Evolutionary conservation across 2,113 vertebrate genomes (phyloP).

Genomic region (Esox niger): DNA sequence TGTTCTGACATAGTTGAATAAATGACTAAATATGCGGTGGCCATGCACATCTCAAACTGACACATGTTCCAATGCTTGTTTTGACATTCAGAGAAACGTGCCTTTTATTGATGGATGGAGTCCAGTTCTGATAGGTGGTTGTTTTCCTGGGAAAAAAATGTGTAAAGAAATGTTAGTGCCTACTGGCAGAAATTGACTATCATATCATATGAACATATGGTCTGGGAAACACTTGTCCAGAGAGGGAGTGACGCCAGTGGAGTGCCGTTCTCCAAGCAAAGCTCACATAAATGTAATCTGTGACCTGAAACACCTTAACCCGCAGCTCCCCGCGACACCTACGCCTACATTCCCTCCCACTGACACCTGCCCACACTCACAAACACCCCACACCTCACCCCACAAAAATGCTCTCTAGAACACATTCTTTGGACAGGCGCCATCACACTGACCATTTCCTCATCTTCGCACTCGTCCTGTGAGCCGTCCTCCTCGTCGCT

Average conservation of each 20-base stretch:
- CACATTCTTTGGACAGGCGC: neutral
- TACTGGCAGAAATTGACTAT: neutral
- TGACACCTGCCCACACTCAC: neutral
- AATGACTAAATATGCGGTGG: too few species aligned
- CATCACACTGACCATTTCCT: slow-evolving; percentile 72
- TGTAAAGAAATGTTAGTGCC: slow-evolving; percentile 31
- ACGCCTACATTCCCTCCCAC: neutral
- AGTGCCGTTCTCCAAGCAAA: neutral
- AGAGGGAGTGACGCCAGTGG: neutral
- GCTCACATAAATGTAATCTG: neutral
- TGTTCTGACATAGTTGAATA: too few species aligned
- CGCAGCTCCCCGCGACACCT: neutral
- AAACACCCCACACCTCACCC: neutral
- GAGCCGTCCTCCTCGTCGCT: slow-evolving; percentile 69
- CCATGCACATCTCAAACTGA: neutral
- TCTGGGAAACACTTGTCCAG: neutral
- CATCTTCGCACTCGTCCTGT: slow-evolving; percentile 76
- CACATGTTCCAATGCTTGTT: neutral
- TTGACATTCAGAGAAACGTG: slow-evolving; percentile 22
- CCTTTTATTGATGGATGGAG: slow-evolving; percentile 77
- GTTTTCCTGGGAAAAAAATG: slow-evolving; percentile 73
- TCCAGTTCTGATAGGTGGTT: slow-evolving; percentile 79
- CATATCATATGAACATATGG: neutral
- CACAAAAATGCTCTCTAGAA: too few species aligned
- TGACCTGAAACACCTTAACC: neutral